phyloP scores from a whole-genome alignment of 1,140 invertebrate genomes.

The Drosophila ogumai region DNA sequence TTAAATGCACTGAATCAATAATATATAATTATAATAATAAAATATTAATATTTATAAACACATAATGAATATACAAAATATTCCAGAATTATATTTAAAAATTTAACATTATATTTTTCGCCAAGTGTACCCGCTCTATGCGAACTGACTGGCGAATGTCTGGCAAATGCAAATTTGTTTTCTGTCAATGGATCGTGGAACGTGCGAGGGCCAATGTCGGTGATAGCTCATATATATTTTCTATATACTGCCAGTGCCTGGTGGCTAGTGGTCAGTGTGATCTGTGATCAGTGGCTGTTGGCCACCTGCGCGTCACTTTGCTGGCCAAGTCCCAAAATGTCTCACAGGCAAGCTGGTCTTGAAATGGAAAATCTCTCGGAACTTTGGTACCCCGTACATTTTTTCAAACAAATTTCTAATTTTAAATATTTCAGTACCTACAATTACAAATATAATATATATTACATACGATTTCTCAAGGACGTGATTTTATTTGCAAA shows the following conservation, averaged over 20 bases:
- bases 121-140: conserved; percentile 2
- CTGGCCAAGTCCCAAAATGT: conserved; percentile 52
- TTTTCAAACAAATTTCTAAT: background rate
- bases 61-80: too few species aligned
- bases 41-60: too few species aligned
- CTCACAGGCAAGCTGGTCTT: conserved; percentile 9
- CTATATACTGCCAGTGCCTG: conserved; percentile 8
- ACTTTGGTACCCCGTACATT: background rate
- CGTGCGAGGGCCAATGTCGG: conserved; percentile 59
- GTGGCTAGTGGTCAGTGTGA: conserved; percentile 10
- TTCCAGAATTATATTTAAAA: too few species aligned
- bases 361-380: background rate
- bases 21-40: too few species aligned
- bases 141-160: conserved; percentile 27
- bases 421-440: background rate
- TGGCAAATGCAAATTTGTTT: conserved; percentile 55
- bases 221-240: conserved; percentile 24
- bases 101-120: too few species aligned
- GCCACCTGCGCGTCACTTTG: conserved; percentile 46
- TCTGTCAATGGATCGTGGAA: conserved; percentile 62
- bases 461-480: too few species aligned
- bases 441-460: too few species aligned
- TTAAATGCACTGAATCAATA: too few species aligned
- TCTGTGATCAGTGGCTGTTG: conserved; percentile 4
- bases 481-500: background rate